Base-by-base conservation (phyloP, 2,888 invertebrate genomes). In the Seira sanloemensis region DNA sequence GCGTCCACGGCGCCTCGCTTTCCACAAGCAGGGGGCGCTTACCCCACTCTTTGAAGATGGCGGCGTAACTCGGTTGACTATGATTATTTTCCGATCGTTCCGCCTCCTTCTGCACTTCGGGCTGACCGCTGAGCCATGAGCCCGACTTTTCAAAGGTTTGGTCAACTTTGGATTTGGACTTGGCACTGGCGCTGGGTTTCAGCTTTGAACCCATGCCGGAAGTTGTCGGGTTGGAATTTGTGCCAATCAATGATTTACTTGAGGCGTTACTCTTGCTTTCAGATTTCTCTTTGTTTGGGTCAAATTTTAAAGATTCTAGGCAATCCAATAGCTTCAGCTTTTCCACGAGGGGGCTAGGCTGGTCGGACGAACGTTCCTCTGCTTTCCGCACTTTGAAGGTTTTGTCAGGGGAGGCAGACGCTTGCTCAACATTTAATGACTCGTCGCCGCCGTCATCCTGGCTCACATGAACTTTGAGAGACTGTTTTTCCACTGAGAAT, bases 1-100 rank as follows among this genome's bases (percentile, higher is more conserved):
- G 81, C 0, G 81, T 71, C 81, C 81, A 81, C 0, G 81, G 81
- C 2, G 81, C 75, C 25, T 81, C 81, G 18, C 75, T 81, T 37
- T 68, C 69, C 21, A 81, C 69, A 1, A 81, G 71, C 46, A 81
- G 2, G 0, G 81, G 81, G 2, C 71, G 25, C 68, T 71, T 81
- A 0, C 81, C 81, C 81, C 81, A 81, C 23, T 66, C 21, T n/a
- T 66, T 66, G 23, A 66, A 9, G 4, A 23, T 21, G 21, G 66
- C 23, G 58, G 58, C 58, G n/a, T 58, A 58, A 18, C 24, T 23
- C n/a, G 66, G 66, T 4, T 19, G 7, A 46, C 5, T 5, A 12
- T 12, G 46, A 21, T 66, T 66, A 9, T n/a, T 4, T 16, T 66
- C 24, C 21, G 66, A 2, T 23, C 23, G 18, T 21, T 66, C 5